Percentiles rank a stretch among this genome's conserved stretches.
Evolutionary conservation across 2,888 invertebrate genomes (phyloP).

Genomic region (Gandaritis pyraliata): DNA sequence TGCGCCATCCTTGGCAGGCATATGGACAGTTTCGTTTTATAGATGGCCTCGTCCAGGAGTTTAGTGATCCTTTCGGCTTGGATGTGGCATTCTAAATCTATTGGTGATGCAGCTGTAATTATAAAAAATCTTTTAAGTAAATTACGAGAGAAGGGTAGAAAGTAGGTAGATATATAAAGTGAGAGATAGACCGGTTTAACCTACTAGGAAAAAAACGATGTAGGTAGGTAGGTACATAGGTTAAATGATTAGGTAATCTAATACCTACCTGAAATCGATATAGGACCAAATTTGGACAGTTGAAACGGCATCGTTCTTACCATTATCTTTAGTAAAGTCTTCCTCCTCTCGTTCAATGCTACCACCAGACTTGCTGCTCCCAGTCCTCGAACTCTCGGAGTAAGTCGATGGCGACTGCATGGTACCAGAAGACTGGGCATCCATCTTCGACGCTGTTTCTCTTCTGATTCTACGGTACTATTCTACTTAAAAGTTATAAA

Average conservation of each 20-base stretch:
- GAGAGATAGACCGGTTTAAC: too few relatives aligned
- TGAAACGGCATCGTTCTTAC: too few relatives aligned
- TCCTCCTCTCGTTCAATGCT: constrained; percentile 51
- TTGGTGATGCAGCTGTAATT: constrained; percentile 32
- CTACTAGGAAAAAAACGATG: too few relatives aligned
- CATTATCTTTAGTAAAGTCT: constrained; percentile 70
- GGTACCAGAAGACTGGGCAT: constrained; percentile 20
- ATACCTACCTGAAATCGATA: too few relatives aligned
- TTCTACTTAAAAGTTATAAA: neutral
- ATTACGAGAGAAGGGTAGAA: too few relatives aligned
- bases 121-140: too few relatives aligned
- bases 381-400: constrained; percentile 52
- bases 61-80: constrained; percentile 81
- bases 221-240: too few relatives aligned
- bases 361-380: constrained; percentile 55
- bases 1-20: constrained; percentile 67
- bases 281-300: too few relatives aligned
- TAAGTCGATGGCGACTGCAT: constrained; percentile 12
- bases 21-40: constrained; percentile 68
- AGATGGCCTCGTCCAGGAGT: constrained; percentile 76
- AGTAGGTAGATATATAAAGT: too few relatives aligned
- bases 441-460: constrained; percentile 5
- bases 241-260: too few relatives aligned
- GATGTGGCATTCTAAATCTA: constrained; percentile 48
- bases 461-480: neutral